phyloP scores from a whole-genome alignment of 2,113 vertebrate species.

The Tachuris rubrigastra region DNA sequence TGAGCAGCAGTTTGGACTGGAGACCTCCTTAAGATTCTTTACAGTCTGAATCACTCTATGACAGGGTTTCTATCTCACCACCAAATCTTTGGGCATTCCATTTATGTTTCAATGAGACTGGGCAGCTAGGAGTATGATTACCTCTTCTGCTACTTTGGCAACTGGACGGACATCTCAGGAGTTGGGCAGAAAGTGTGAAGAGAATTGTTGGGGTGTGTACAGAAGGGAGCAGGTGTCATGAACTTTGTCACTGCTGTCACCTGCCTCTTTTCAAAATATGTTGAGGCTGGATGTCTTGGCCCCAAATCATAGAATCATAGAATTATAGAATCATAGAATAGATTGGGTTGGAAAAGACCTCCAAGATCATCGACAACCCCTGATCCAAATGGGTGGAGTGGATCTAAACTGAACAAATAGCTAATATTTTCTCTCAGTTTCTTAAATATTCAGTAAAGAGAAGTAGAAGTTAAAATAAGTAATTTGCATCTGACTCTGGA shows the following conservation, averaged over 20 bases:
- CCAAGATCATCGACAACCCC: too few species aligned
- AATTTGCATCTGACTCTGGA: background rate
- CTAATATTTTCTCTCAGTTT: background rate
- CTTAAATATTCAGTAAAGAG: background rate
- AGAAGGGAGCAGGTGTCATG: background rate
- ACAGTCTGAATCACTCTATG: background rate
- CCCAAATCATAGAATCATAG: too few species aligned
- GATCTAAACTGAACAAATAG: background rate
- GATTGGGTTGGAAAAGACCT: too few species aligned
- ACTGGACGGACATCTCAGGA: background rate
- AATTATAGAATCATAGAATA: too few species aligned
- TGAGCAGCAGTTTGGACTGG: background rate
- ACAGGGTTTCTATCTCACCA: background rate
- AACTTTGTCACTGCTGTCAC: background rate
- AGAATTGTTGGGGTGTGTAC: background rate
- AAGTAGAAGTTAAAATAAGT: background rate
- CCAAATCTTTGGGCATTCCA: background rate
- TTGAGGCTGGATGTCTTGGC: background rate
- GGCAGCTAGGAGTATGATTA: background rate
- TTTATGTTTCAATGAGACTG: background rate
- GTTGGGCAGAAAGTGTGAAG: rapidly evolving
- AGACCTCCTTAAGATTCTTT: background rate
- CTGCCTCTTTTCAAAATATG: background rate
- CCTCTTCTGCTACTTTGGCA: background rate
- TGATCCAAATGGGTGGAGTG: background rate